phyloP scores from a whole-genome alignment of 2,113 vertebrate genomes.

The Brachyhypopomus gauderio region DNA sequence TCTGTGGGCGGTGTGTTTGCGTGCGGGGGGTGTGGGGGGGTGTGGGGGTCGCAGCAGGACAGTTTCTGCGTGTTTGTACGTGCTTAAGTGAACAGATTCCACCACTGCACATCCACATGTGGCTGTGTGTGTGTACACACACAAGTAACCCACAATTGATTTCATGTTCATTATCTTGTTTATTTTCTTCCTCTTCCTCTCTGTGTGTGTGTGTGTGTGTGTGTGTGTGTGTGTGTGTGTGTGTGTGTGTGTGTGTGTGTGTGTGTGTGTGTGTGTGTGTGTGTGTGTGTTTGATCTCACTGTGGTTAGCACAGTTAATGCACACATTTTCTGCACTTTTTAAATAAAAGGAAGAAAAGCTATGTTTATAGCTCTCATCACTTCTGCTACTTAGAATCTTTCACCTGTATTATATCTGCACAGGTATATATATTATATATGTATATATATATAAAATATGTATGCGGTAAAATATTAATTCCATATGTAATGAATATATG shows the following conservation, averaged over 20 bases:
- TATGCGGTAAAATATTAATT: no score
- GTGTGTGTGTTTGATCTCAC: background rate
- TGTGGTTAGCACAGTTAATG: background rate
- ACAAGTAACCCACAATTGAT: background rate
- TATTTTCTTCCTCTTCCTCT: constrained; percentile 4
- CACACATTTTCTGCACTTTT: no score
- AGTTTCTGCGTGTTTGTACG: constrained; percentile 38
- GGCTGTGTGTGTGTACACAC: background rate
- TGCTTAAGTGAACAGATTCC: constrained; percentile 18
- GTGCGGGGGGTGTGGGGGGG: constrained; percentile 7
- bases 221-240: background rate
- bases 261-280: constrained; percentile 7
- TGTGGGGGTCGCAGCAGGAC: constrained; percentile 1
- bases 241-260: background rate
- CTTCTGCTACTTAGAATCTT: no score
- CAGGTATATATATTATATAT: no score
- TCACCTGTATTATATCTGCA: no score
- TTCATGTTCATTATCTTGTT: background rate
- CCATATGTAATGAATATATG: no score
- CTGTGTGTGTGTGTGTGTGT: constrained; percentile 1
- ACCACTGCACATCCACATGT: constrained; percentile 2
- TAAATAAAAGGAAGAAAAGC: no score
- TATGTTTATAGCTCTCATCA: no score
- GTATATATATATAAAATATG: no score
- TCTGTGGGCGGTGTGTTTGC: background rate